Conservation (phyloP, 1,140 invertebrate species). For the Episyrphus balteatus region DNA sequence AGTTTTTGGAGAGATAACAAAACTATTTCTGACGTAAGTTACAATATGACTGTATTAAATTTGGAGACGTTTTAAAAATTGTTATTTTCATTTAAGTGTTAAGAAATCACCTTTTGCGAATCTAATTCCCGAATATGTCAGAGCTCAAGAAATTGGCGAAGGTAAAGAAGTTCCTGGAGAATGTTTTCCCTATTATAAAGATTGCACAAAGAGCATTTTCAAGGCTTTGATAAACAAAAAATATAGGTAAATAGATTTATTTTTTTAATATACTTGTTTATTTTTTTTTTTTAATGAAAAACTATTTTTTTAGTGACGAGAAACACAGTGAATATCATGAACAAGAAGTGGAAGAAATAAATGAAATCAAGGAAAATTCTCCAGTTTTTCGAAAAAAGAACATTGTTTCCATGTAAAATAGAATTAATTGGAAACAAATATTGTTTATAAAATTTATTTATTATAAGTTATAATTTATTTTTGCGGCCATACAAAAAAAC, state of each 20-base stretch:
- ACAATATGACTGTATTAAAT: not conserved
- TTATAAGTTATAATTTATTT: not conserved
- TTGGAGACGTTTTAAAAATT: not conserved
- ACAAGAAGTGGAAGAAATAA: constrained; percentile 16
- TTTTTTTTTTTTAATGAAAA: not conserved
- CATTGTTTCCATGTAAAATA: not conserved
- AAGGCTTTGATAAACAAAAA: constrained; percentile 47
- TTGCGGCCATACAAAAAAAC: no score
- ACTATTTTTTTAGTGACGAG: constrained; percentile 8
- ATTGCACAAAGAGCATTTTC: constrained; percentile 72
- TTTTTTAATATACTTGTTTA: not conserved
- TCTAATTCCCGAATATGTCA: constrained; percentile 60
- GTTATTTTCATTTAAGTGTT: constrained; percentile 43
- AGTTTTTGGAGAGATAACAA: constrained; percentile 64
- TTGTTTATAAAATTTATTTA: not conserved
- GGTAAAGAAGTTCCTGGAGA: constrained; percentile 49
- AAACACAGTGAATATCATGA: constrained; percentile 22
- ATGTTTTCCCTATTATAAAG: constrained; percentile 72
- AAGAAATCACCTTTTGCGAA: constrained; percentile 67
- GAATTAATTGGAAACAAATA: not conserved
- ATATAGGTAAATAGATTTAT: constrained; percentile 43
- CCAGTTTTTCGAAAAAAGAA: not conserved
- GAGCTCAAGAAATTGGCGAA: constrained; percentile 63
- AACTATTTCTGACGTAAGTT: constrained; percentile 68
- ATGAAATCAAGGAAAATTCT: not conserved